A percentile compares a stretch with the other conserved stretches of the same genome.
These are phyloP conservation scores for Urechis unicinctus DNA, from an alignment of 2,888 invertebrate genomes.

Conservation along the genomic window DNA sequence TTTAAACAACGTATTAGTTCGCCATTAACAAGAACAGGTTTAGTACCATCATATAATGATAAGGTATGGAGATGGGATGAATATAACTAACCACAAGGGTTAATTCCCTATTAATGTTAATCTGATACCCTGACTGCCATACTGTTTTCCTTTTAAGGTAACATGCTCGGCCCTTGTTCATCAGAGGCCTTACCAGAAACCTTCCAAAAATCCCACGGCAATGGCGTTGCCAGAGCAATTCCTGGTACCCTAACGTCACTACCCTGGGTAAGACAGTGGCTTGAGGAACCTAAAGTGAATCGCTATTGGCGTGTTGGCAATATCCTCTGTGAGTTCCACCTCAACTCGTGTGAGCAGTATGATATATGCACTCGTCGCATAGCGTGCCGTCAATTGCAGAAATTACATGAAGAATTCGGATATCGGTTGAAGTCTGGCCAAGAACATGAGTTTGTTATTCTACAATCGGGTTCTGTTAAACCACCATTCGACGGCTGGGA, in stretches of 20 bases:
- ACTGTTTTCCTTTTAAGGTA: too few relatives aligned
- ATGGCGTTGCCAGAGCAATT: not conserved
- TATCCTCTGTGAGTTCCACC: conserved; percentile 8
- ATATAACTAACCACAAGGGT: too few relatives aligned
- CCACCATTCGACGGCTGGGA: conserved; percentile 9
- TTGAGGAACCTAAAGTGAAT: too few relatives aligned
- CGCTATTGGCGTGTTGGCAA: conserved; percentile 5
- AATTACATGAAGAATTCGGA: conserved; percentile 9
- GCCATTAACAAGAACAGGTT: too few relatives aligned
- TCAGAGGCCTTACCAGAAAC: too few relatives aligned
- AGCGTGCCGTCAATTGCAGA: conserved; percentile 11
- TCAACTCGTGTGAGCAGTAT: not conserved
- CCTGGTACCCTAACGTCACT: conserved; percentile 2
- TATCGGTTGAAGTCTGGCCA: conserved; percentile 11
- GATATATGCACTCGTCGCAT: conserved; percentile 10
- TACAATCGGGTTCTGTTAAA: conserved; percentile 1
- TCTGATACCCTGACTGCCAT: too few relatives aligned
- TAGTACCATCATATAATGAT: too few relatives aligned
- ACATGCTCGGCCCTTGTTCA: too few relatives aligned
- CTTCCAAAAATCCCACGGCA: not conserved
- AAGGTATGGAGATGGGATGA: too few relatives aligned
- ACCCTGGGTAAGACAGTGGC: conserved; percentile 10
- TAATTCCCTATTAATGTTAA: too few relatives aligned
- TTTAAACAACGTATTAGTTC: too few relatives aligned
- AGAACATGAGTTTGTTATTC: conserved; percentile 11